Conservation (phyloP, 2,888 invertebrate species). For the Trissoscelio sp. region DNA sequence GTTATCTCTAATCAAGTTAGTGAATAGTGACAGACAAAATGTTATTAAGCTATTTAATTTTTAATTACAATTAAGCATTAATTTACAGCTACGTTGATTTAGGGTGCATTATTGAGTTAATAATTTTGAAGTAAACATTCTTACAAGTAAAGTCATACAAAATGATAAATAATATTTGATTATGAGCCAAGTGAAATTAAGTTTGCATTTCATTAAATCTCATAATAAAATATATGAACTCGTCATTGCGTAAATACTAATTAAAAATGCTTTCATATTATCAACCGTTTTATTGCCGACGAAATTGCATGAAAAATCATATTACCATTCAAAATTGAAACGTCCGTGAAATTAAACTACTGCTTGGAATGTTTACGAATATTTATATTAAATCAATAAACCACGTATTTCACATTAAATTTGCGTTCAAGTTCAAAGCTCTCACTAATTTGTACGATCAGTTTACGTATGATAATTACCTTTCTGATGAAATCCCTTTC, state of each 20-base stretch:
- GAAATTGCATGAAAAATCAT: neutral
- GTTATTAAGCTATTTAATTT: neutral
- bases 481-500: slow-evolving; percentile 92
- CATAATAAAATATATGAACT: neutral
- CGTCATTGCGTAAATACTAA: neutral
- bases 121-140: neutral
- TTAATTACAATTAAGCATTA: neutral
- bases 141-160: neutral
- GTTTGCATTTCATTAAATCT: neutral
- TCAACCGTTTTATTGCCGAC: neutral
- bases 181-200: neutral
- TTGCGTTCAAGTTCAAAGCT: slow-evolving; percentile 59
- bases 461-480: slow-evolving; percentile 83
- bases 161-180: neutral
- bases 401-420: slow-evolving; percentile 46
- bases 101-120: no score
- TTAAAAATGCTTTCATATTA: neutral
- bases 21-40: neutral
- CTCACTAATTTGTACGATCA: slow-evolving; percentile 52
- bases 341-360: slow-evolving; percentile 13
- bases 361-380: slow-evolving; percentile 20
- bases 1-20: slow-evolving; percentile 26
- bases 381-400: slow-evolving; percentile 57
- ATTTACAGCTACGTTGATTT: no score
- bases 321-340: slow-evolving; percentile 19